Percentiles rank a stretch among this genome's conserved stretches.
Evolutionary conservation across 2,888 invertebrate species (phyloP).

Genomic region (Eristalinus aeneus): DNA sequence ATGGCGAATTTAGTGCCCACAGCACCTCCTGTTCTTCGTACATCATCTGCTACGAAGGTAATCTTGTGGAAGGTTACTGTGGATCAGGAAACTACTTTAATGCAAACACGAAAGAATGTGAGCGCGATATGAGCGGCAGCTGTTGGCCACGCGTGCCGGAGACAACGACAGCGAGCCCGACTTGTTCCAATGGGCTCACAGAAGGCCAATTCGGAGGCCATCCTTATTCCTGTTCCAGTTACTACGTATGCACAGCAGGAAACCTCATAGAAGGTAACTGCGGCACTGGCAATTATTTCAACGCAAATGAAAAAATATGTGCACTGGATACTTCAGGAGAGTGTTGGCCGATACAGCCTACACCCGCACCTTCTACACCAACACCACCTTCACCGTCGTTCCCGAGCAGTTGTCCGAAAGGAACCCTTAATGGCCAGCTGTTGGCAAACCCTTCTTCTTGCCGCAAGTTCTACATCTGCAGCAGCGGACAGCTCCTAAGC

Average conservation of each 20-base stretch:
- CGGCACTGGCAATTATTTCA: conserved; percentile 63
- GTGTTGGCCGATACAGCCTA: conserved; percentile 8
- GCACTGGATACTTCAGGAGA: conserved; percentile 13
- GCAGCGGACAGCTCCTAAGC: conserved; percentile 59
- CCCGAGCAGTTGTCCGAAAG: neutral
- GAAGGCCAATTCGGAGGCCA: conserved; percentile 26
- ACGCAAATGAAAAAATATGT: conserved; percentile 42
- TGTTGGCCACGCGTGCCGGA: conserved; percentile 42
- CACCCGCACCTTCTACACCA: conserved; percentile 11
- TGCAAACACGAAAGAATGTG: conserved; percentile 31
- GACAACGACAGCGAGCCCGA: neutral
- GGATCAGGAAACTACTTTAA: conserved; percentile 69
- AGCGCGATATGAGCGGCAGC: conserved; percentile 3
- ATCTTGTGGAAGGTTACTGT: conserved; percentile 70
- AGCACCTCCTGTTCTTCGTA: conserved; percentile 2
- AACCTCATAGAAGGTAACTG: conserved; percentile 58
- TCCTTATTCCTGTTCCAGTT: conserved; percentile 51
- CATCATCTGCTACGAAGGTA: conserved; percentile 70
- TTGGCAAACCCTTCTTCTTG: conserved; percentile 18
- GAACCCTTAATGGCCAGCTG: conserved; percentile 22
- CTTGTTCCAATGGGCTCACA: neutral
- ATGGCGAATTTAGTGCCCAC: conserved; percentile 32
- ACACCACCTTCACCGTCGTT: neutral
- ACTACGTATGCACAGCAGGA: conserved; percentile 64
- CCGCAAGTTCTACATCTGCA: conserved; percentile 72